A percentile compares a stretch with the other conserved stretches of the same genome.
phyloP scores from a whole-genome alignment of 2,888 invertebrate species.

The Octodonta nipae region DNA sequence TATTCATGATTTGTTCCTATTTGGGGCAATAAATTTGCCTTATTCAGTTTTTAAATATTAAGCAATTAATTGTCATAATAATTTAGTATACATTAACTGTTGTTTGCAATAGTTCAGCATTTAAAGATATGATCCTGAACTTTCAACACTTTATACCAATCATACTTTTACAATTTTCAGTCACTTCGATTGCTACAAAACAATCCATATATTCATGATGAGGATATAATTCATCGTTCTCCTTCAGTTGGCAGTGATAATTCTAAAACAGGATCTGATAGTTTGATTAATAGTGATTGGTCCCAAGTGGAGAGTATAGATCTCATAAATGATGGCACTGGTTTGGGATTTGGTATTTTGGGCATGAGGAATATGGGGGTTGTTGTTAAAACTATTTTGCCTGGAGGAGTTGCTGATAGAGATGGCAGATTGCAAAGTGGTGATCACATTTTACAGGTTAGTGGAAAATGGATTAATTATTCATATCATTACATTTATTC shows the following conservation, averaged over 20 bases:
- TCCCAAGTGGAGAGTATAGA: constrained; percentile 96
- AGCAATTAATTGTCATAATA: too few species aligned
- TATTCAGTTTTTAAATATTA: too few species aligned
- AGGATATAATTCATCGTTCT: constrained; percentile 37
- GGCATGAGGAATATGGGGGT: constrained; percentile 95
- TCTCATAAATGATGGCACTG: constrained; percentile 92
- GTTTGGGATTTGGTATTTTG: constrained; percentile 96
- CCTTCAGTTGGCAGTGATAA: constrained; percentile 56
- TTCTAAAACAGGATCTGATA: constrained; percentile 53
- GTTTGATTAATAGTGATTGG: constrained; percentile 77
- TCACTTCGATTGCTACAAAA: constrained; percentile 62
- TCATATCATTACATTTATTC: constrained; percentile 32
- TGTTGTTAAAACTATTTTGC: constrained; percentile 96
- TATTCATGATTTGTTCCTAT: too few species aligned
- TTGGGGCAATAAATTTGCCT: too few species aligned
- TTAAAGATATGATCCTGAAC: too few species aligned
- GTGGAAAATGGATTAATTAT: too few species aligned
- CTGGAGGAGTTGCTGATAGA: constrained; percentile 93
- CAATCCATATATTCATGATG: too few species aligned
- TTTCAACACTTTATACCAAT: not conserved
- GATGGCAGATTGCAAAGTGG: constrained; percentile 94
- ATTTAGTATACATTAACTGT: too few species aligned
- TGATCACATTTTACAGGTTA: constrained; percentile 93
- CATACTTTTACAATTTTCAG: constrained; percentile 16
- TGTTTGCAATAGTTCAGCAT: too few species aligned